Conservation (phyloP, 1,140 invertebrate genomes). For the Sogatella furcifera region DNA sequence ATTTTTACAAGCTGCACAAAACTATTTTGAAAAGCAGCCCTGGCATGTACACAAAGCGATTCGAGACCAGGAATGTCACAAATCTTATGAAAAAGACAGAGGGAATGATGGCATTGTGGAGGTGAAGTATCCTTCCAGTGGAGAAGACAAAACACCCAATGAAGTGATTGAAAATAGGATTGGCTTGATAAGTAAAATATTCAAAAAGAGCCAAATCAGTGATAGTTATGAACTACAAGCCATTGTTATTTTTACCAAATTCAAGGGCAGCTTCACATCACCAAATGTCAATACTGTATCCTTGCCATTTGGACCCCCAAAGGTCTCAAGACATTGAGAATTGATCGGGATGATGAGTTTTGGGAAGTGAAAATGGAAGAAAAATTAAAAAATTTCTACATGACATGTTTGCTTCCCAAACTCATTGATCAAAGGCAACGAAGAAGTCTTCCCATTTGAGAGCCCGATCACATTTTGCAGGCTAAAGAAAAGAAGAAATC, state of each 20-base stretch:
- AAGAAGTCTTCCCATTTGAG: too few relatives aligned
- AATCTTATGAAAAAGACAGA: too few relatives aligned
- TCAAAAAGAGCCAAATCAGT: background rate
- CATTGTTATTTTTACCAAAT: slow-evolving; percentile 33
- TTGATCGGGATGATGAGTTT: slow-evolving; percentile 17
- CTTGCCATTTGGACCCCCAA: slow-evolving; percentile 30
- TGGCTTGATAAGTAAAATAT: slow-evolving; percentile 14
- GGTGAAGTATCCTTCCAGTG: slow-evolving; percentile 29
- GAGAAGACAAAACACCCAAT: slow-evolving; percentile 14
- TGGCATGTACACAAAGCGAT: too few relatives aligned
- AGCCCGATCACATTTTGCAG: too few relatives aligned
- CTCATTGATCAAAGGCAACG: too few relatives aligned
- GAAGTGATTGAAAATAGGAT: slow-evolving; percentile 19
- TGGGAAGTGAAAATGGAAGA: too few relatives aligned
- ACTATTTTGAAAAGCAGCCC: too few relatives aligned
- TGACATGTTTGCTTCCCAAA: too few relatives aligned
- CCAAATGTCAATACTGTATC: slow-evolving; percentile 28
- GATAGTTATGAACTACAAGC: slow-evolving; percentile 21
- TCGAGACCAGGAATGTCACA: too few relatives aligned
- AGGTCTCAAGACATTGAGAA: slow-evolving; percentile 16
- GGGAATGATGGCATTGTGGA: slow-evolving; percentile 23
- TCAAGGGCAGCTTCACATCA: slow-evolving; percentile 31
- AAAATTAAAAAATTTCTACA: too few relatives aligned
- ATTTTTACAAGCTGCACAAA: too few relatives aligned
- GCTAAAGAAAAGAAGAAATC: too few relatives aligned